Base-by-base conservation (phyloP, 2,888 invertebrate genomes). In the Escarpia spicata region DNA sequence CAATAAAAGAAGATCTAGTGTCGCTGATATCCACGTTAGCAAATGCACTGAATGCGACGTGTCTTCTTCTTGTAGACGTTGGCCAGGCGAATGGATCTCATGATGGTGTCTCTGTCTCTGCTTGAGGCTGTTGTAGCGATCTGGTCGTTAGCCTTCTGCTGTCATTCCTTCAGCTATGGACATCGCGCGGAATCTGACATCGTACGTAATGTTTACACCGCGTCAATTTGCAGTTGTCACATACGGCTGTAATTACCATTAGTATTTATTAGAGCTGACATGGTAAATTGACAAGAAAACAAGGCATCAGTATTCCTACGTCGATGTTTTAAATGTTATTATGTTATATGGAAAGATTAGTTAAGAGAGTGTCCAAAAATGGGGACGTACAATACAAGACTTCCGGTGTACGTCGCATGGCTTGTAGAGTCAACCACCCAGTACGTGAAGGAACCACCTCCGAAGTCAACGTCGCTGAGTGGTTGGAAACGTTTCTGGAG, bases 111-210 rank as follows among this genome's bases (percentile, higher is more conserved):
- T 19, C 91, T 91, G 52, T 43, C 91, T n/a, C n/a, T n/a, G n/a
- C n/a, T n/a, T n/a, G n/a, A n/a, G n/a, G n/a, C n/a, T n/a, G n/a
- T n/a, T n/a, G 44, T 91, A 6, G 43, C 91, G 43, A 91, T 91
- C 52, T 91, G 45, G 91, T 91, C 52, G 3, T 3, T 45, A 45
- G 91, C 52, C 15, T 12, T 44, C 91, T 91, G 91, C 52, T 91
- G 91, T 45, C 6, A 15, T 8, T n/a, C 45, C 4, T 45, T 91
- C 15, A 45, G 91, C 52, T 91, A 45, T 52, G 91, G 91, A 3
- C 31, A 12, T 44, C 37, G 43, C 15, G 45, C 10, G 12, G 19
- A 45, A 2, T 91, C 91, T 45, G 91, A 10, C 91, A 26, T 3
- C 6, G 75, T 75, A 26, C 6, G 75, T 75, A 12, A 15, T 19